phyloP scores from a whole-genome alignment of 2,113 vertebrate species.

The Tragelaphus scriptus region DNA sequence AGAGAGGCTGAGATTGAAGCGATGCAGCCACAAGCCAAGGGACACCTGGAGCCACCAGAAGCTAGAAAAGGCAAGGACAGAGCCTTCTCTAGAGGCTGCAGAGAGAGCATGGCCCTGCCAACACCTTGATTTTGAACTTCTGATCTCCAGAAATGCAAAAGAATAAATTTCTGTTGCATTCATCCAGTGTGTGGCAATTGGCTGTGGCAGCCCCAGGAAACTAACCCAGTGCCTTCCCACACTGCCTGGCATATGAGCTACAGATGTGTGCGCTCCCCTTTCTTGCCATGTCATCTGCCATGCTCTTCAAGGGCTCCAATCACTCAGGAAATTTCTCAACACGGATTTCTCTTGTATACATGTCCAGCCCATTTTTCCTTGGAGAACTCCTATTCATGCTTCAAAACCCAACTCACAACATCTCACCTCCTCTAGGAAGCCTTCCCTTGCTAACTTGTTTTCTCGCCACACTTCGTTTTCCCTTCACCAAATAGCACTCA shows the following conservation, averaged over 20 bases:
- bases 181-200: not conserved
- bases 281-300: not conserved
- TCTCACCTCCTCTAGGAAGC: not conserved
- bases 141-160: not conserved
- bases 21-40: not conserved
- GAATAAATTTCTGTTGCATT: not conserved
- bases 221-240: accelerated
- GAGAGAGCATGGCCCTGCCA: not conserved
- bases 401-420: not conserved
- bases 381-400: not conserved
- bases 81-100: not conserved
- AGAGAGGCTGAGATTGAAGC: not conserved
- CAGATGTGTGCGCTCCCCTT: not conserved
- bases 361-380: not conserved
- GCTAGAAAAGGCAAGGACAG: not conserved
- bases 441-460: not conserved
- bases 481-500: not conserved
- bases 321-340: not conserved
- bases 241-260: not conserved
- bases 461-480: not conserved
- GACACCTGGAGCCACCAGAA: not conserved
- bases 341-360: not conserved
- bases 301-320: not conserved
- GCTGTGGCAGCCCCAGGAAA: not conserved
- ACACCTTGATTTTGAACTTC: not conserved